phyloP scores from a whole-genome alignment of 1,140 invertebrate genomes.

The Calycopis cecrops region DNA sequence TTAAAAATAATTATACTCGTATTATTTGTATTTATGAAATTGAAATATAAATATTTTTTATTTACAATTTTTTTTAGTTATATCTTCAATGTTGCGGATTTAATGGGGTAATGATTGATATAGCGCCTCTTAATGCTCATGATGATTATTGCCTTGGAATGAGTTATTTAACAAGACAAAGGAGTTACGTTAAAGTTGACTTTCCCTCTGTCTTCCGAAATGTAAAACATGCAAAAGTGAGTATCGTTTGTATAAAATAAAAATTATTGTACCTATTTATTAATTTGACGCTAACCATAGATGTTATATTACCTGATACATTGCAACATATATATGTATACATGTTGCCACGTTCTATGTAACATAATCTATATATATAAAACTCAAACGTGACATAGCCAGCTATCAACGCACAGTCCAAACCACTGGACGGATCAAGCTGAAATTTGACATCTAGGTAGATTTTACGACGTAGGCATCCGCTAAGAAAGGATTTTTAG shows the following conservation, averaged over 20 bases:
- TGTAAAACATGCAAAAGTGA: slow-evolving; percentile 25
- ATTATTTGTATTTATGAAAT: not conserved
- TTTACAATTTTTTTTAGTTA: slow-evolving; percentile 20
- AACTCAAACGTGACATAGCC: not conserved
- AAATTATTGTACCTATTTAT: too few relatives aligned
- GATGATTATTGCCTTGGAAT: slow-evolving; percentile 33
- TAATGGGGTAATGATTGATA: slow-evolving; percentile 29
- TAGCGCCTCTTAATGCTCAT: slow-evolving; percentile 20
- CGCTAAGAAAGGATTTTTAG: too few relatives aligned
- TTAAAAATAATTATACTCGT: too few relatives aligned
- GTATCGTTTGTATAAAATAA: not conserved
- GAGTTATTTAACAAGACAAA: slow-evolving; percentile 21
- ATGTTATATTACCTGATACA: too few relatives aligned
- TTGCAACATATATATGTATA: too few relatives aligned
- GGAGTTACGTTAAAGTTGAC: slow-evolving; percentile 26
- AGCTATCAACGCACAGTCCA: too few relatives aligned
- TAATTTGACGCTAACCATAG: too few relatives aligned
- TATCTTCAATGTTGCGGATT: slow-evolving; percentile 28
- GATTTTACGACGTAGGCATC: too few relatives aligned
- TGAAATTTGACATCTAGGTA: too few relatives aligned
- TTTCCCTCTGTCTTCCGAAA: slow-evolving; percentile 33
- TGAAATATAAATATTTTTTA: not conserved
- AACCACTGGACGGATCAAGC: too few relatives aligned
- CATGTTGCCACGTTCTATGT: too few relatives aligned
- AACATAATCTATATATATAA: too few relatives aligned